Evolutionary conservation across 2,888 invertebrate genomes (phyloP).

Genomic region (Drosophila melanosoma): DNA sequence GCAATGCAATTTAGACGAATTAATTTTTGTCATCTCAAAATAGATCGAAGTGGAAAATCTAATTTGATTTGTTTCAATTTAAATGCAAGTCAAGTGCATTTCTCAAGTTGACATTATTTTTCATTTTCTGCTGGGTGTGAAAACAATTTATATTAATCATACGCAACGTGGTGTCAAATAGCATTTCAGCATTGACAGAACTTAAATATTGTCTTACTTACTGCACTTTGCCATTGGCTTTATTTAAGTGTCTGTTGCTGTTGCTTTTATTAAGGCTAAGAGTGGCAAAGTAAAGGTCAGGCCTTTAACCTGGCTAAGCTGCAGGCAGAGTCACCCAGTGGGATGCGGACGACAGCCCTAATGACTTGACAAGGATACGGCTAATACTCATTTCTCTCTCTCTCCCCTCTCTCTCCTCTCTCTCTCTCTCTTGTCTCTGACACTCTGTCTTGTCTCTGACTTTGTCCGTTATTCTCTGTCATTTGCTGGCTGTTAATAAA

Average conservation of each 20-base stretch:
- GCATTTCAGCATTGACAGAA: slow-evolving; percentile 37
- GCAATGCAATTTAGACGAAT: neutral
- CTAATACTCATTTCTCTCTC: neutral
- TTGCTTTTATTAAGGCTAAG: neutral
- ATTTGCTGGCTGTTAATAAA: slow-evolving; percentile 3
- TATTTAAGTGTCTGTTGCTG: neutral
- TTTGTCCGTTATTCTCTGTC: neutral
- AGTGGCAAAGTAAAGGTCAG: neutral
- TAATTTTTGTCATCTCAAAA: neutral
- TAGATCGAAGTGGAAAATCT: neutral
- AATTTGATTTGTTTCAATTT: slow-evolving; percentile 1
- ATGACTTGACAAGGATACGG: slow-evolving; percentile 11
- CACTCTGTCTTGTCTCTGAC: neutral
- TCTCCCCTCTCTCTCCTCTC: neutral
- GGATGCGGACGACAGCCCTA: slow-evolving; percentile 26
- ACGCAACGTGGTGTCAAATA: slow-evolving; percentile 68
- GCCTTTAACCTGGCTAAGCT: slow-evolving; percentile 13
- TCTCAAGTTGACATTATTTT: neutral
- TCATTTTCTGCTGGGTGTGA: slow-evolving; percentile 9
- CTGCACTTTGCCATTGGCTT: slow-evolving; percentile 6
- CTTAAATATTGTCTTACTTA: slow-evolving; percentile 2
- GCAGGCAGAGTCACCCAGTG: slow-evolving; percentile 9
- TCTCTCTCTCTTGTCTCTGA: neutral
- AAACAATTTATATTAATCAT: slow-evolving; percentile 70
- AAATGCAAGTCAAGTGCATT: slow-evolving; percentile 5